Base-by-base conservation (phyloP, 1,140 invertebrate genomes). In the Geopemphigus sp. region DNA sequence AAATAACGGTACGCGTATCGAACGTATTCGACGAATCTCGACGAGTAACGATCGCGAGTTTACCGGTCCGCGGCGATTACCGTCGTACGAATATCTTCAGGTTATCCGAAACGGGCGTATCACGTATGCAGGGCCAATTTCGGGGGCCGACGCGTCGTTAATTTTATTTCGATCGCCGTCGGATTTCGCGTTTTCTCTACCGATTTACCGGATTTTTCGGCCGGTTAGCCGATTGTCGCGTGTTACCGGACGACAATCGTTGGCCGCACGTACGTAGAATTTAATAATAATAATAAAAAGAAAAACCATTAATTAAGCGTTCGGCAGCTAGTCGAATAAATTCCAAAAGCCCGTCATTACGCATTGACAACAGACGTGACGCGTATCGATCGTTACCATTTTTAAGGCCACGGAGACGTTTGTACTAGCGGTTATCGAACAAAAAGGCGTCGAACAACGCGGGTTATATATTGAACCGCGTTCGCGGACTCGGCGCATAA, bases 401-500 rank as follows among this genome's bases (percentile, higher is more conserved):
- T 72, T 72, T 53, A 54, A 72, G 68, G 47, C 50, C 24, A 53
- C 50, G 5, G 47, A n/a, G 47, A 22, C 24, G 24, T 29, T 53
- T 72, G 24, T 53, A 50, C 64, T 47, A 72, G 24, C 54, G 50
- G 50, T 54, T 72, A 54, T 72, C 24, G 54, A 72, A 72, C 68
- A 72, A 72, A 72, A 72, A 54, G 68, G 68, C 29, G 50, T 53
- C 22, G 12, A 68, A 68, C 12, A 50, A 68, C n/a, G n/a, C n/a
- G n/a, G n/a, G n/a, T n/a, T n/a, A 14, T 47, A 39, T 50, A 50
- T 17, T 26, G 24, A 3, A 39, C 3, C 32, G 32, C 8, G 32
- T 10, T 15, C 29, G 47, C 54, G n/a, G 24, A 15, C 24, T 72
- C n/a, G 17, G 29, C 11, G 10, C 19, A 72, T 72, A 24, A 54